Conservation (phyloP, 2,797 vertebrate species). For the Antennarius maculatus region DNA sequence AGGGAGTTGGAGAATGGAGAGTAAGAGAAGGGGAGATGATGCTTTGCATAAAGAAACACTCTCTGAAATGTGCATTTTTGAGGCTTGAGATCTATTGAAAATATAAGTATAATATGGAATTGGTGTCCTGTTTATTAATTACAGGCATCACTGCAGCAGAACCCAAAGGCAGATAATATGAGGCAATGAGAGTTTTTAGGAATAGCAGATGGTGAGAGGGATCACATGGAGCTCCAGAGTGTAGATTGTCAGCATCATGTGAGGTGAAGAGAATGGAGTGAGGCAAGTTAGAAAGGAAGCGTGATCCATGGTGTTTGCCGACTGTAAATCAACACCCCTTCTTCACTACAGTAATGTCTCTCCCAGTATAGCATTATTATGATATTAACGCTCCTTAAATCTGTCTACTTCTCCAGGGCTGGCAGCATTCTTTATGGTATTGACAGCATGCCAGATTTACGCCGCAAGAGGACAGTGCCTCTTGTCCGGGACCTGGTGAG, state of each 20-base stretch:
- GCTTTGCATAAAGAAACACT: conserved; percentile 4
- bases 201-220: conserved; percentile 8
- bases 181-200: neutral
- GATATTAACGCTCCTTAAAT: conserved; percentile 86
- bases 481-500: conserved; percentile 98
- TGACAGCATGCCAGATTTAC: conserved; percentile 99
- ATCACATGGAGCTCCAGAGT: conserved; percentile 23
- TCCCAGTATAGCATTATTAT: conserved; percentile 80
- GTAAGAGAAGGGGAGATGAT: conserved; percentile 4
- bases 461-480: conserved; percentile 94
- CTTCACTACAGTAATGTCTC: conserved; percentile 73
- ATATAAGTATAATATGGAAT: conserved; percentile 1
- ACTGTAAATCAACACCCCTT: conserved; percentile 78
- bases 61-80: conserved; percentile 6
- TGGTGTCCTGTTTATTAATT: conserved; percentile 6
- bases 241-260: conserved; percentile 25
- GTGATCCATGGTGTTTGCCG: conserved; percentile 65
- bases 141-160: neutral
- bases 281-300: conserved; percentile 60
- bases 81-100: neutral
- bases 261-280: conserved; percentile 34
- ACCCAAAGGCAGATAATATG: conserved; percentile 5
- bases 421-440: conserved; percentile 95
- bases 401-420: conserved; percentile 85
- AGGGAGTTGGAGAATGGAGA: conserved; percentile 29